These are phyloP conservation scores for Liolophura sinensis DNA, from an alignment of 1,140 invertebrate species.

Conservation along the genomic window DNA sequence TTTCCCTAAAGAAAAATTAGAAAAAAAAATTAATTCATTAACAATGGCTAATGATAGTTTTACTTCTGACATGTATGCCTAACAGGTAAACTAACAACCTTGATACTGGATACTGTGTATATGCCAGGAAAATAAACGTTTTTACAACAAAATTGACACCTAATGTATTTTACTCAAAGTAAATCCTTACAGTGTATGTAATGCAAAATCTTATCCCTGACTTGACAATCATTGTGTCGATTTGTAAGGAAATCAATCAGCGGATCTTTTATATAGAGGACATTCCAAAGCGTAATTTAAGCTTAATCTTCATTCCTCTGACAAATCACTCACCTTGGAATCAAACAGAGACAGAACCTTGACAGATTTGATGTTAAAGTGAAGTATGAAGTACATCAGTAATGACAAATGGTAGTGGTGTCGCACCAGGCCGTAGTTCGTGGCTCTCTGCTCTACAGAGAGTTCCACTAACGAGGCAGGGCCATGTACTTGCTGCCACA, in stretches of 20 bases:
- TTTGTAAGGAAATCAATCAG: neutral
- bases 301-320: neutral
- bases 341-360: constrained; percentile 79
- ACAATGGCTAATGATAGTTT: neutral
- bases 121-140: no score
- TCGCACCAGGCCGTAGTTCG: constrained; percentile 75
- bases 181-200: no score
- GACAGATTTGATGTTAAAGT: constrained; percentile 76
- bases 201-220: no score
- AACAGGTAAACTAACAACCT: no score
- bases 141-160: no score
- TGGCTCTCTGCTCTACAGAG: constrained; percentile 73
- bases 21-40: constrained; percentile 1
- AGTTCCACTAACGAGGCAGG: constrained; percentile 69
- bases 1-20: constrained; percentile 51
- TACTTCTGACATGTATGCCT: no score
- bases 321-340: constrained; percentile 61
- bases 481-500: constrained; percentile 57
- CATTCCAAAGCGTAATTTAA: constrained; percentile 6
- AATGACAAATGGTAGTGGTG: constrained; percentile 78
- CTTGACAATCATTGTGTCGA: no score
- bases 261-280: neutral
- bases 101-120: no score
- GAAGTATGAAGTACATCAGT: constrained; percentile 76
- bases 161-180: no score